phyloP scores from a whole-genome alignment of 2,797 vertebrate genomes.

The Sparidentex hasta region DNA sequence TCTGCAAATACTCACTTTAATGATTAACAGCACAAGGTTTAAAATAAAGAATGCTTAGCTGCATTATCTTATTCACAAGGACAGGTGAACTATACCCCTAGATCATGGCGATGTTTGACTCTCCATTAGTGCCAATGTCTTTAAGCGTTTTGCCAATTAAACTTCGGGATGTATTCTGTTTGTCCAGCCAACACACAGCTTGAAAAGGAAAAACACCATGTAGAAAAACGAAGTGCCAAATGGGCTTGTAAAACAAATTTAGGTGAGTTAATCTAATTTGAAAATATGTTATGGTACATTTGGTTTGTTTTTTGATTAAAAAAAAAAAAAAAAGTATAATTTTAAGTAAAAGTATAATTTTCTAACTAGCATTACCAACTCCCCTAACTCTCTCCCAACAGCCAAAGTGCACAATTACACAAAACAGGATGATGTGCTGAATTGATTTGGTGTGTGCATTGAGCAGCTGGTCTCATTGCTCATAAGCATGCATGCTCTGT shows the following conservation, averaged over 20 bases:
- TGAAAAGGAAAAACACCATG: not conserved
- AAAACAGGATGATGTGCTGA: not conserved
- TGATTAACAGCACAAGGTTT: not conserved
- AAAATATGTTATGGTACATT: too few relatives aligned
- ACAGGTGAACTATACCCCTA: not conserved
- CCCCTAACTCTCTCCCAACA: not conserved
- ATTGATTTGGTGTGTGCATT: not conserved
- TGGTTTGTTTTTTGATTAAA: too few relatives aligned
- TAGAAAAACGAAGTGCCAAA: not conserved
- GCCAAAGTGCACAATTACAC: not conserved
- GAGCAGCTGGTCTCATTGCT: not conserved
- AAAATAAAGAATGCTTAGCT: not conserved
- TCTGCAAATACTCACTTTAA: not conserved
- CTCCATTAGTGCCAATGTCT: not conserved
- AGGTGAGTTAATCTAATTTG: not conserved
- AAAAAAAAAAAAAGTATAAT: too few relatives aligned
- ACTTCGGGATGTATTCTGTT: not conserved
- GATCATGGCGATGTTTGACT: not conserved
- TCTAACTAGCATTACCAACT: not conserved
- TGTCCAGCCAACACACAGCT: not conserved
- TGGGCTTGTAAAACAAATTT: not conserved
- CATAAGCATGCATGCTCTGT: conserved; percentile 3
- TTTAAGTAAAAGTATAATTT: too few relatives aligned
- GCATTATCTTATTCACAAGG: not conserved
- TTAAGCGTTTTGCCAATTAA: not conserved